Conservation (phyloP, 2,113 vertebrate genomes). For the Oryzias javanicus region DNA sequence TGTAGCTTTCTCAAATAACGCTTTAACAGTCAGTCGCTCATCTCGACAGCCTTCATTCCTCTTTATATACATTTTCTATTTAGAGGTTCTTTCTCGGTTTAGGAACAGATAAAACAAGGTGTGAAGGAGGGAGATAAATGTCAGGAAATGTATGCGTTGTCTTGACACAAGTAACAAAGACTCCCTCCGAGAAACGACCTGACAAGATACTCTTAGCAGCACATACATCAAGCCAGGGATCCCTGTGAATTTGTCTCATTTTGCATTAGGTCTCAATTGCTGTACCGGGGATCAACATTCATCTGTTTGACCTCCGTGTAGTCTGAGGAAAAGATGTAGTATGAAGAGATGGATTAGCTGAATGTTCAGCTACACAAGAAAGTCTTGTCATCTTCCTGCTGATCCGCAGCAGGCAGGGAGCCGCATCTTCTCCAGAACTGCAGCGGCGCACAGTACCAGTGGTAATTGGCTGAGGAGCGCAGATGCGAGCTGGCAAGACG, state of each 20-base stretch:
- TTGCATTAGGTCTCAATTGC: conserved; percentile 37
- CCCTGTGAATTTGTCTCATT: conserved; percentile 48
- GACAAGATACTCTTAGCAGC: conserved; percentile 19
- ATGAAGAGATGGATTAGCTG: conserved; percentile 53
- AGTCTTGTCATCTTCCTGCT: conserved; percentile 38
- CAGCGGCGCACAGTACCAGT: conserved; percentile 11
- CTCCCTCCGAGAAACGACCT: conserved; percentile 29
- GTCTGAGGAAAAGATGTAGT: conserved; percentile 33
- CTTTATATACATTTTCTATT: conserved; percentile 44
- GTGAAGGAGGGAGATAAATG: conserved; percentile 49
- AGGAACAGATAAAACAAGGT: not conserved
- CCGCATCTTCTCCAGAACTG: conserved; percentile 22
- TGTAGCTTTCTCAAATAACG: conserved; percentile 40
- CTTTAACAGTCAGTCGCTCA: conserved; percentile 35
- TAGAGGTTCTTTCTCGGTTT: conserved; percentile 19
- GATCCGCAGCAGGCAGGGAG: conserved; percentile 29
- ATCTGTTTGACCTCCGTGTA: conserved; percentile 23
- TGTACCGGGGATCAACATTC: conserved; percentile 28
- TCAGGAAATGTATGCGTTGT: conserved; percentile 39
- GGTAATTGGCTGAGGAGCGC: conserved; percentile 47
- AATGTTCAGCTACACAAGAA: conserved; percentile 35
- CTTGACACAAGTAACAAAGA: conserved; percentile 37
- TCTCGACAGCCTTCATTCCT: conserved; percentile 22
- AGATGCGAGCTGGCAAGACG: conserved; percentile 35
- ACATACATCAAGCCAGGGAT: conserved; percentile 39